Evolutionary conservation across 1,140 invertebrate genomes (phyloP).

Genomic region (Pseudobourletiella spinata): DNA sequence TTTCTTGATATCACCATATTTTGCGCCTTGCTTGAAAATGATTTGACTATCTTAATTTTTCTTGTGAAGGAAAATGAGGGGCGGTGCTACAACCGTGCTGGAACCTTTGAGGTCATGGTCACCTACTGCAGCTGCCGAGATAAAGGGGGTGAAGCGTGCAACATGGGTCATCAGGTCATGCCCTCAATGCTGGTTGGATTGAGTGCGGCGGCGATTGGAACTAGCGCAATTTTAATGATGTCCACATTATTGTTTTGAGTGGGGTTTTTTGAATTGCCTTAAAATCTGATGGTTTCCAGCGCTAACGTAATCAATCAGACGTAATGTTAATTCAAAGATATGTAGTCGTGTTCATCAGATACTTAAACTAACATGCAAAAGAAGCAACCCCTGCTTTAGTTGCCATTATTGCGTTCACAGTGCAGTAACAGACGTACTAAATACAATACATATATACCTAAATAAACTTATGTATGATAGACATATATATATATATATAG

Average conservation of each 20-base stretch:
- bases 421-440: too few species aligned
- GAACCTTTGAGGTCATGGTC: constrained; percentile 62
- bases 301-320: background rate
- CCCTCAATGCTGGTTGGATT: background rate
- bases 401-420: too few species aligned
- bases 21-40: background rate
- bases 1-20: too few species aligned
- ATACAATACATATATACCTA: too few species aligned
- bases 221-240: background rate
- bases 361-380: too few species aligned
- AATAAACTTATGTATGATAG: too few species aligned
- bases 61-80: background rate
- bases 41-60: background rate
- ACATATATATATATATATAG: too few species aligned
- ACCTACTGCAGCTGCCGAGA: constrained; percentile 64
- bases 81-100: constrained; percentile 43
- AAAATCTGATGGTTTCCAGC: background rate
- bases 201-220: background rate
- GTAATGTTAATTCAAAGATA: background rate
- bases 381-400: too few species aligned
- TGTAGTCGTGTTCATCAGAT: background rate
- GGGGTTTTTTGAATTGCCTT: background rate
- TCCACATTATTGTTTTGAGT: constrained; percentile 2
- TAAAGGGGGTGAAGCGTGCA: constrained; percentile 61
- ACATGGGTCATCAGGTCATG: constrained; percentile 41